These are phyloP conservation scores for Drosophila oshimai DNA, from an alignment of 1,140 invertebrate genomes.

Conservation along the genomic window DNA sequence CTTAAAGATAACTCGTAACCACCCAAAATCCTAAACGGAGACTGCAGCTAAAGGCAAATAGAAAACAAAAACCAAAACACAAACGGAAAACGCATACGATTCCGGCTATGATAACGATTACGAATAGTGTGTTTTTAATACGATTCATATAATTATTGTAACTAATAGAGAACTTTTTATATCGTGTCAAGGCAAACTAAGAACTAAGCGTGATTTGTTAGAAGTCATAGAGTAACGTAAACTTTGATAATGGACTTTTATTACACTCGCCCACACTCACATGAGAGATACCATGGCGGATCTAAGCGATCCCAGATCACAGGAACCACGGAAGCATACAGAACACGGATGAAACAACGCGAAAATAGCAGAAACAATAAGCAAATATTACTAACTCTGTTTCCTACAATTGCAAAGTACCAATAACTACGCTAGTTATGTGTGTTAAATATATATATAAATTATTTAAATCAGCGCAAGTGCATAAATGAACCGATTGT, in stretches of 20 bases:
- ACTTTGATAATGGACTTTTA: constrained; percentile 77
- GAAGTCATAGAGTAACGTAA: constrained; percentile 67
- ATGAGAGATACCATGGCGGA: constrained; percentile 1
- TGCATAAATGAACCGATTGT: constrained; percentile 72
- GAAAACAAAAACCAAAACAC: constrained; percentile 13
- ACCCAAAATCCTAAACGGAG: constrained; percentile 79
- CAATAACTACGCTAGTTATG: constrained; percentile 78
- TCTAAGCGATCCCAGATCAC: not conserved
- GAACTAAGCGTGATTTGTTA: constrained; percentile 71
- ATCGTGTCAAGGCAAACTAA: constrained; percentile 65
- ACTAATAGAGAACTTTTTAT: constrained; percentile 76
- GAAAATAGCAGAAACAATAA: constrained; percentile 75
- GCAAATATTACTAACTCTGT: constrained; percentile 74
- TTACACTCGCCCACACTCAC: constrained; percentile 51
- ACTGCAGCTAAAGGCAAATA: constrained; percentile 66
- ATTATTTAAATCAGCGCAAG: constrained; percentile 71
- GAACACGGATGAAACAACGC: constrained; percentile 21
- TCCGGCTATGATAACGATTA: constrained; percentile 36
- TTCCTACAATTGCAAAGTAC: constrained; percentile 77
- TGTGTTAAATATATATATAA: constrained; percentile 70
- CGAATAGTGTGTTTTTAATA: constrained; percentile 71
- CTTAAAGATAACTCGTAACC: constrained; percentile 76
- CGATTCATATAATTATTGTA: constrained; percentile 64
- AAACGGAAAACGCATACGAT: constrained; percentile 6
- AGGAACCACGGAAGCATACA: constrained; percentile 1